Conservation (phyloP, 2,113 vertebrate genomes). For the Brachionichthys hirsutus region DNA sequence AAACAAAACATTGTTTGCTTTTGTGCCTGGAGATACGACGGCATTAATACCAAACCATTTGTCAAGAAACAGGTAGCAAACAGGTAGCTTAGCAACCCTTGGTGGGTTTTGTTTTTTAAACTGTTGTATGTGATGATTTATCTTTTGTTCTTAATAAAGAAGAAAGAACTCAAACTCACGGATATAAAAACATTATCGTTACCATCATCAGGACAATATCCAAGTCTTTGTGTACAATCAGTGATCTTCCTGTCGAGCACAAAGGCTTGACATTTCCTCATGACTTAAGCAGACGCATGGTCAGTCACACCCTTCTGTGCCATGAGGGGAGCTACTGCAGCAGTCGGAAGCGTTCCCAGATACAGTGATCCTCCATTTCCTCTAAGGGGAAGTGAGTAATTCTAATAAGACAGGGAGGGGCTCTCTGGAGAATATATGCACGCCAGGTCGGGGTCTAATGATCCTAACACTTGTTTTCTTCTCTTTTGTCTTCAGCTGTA, state of each 20-base stretch:
- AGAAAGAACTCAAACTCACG: too few relatives aligned
- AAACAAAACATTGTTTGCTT: too few relatives aligned
- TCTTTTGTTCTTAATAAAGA: too few relatives aligned
- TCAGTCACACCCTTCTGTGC: conserved; percentile 60
- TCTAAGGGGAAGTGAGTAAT: conserved; percentile 76
- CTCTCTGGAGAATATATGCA: conserved; percentile 60
- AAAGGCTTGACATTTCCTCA: conserved; percentile 37
- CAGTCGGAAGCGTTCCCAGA: conserved; percentile 65
- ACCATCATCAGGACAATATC: too few relatives aligned
- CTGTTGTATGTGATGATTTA: too few relatives aligned
- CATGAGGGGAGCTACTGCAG: conserved; percentile 55
- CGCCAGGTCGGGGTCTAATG: conserved; percentile 50
- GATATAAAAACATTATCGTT: too few relatives aligned
- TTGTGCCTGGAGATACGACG: too few relatives aligned
- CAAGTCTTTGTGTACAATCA: too few relatives aligned
- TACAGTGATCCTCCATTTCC: conserved; percentile 67
- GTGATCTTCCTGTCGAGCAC: conserved; percentile 12
- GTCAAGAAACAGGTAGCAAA: too few relatives aligned
- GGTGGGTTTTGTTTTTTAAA: too few relatives aligned
- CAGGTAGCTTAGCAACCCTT: too few relatives aligned
- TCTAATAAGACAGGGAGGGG: conserved; percentile 68
- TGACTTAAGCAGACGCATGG: conserved; percentile 41
- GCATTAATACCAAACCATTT: too few relatives aligned
- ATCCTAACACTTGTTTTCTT: conserved; percentile 20
- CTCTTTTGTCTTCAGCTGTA: conserved; percentile 13